phyloP scores from a whole-genome alignment of 2,797 vertebrate species.

The Hippoglossus hippoglossus region DNA sequence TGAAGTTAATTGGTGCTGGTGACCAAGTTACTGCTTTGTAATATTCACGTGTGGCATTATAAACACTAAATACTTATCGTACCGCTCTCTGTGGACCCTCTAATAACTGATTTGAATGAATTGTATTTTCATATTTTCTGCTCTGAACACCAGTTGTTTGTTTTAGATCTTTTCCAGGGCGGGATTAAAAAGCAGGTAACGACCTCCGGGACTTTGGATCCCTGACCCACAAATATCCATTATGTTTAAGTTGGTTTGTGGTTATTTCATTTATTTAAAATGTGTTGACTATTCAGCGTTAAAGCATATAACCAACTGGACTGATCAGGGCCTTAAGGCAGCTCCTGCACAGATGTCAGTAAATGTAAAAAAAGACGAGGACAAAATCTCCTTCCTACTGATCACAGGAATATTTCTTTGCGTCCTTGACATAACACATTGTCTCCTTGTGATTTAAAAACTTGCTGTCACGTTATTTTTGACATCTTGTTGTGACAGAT shows the following conservation, averaged over 20 bases:
- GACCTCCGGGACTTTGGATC: neutral
- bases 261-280: conserved; percentile 7
- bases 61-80: neutral
- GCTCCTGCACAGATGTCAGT: neutral
- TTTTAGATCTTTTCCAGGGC: neutral
- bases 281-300: conserved; percentile 2
- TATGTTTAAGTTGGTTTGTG: conserved; percentile 6
- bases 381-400: too few species aligned
- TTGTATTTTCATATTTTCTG: neutral
- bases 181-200: neutral
- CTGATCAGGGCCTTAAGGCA: neutral
- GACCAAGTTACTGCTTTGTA: neutral
- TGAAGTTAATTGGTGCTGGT: too few species aligned
- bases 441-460: too few species aligned
- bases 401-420: too few species aligned
- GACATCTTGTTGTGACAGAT: neutral
- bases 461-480: neutral
- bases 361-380: conserved; percentile 10
- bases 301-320: neutral
- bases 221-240: conserved; percentile 6
- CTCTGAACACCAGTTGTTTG: neutral
- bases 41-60: neutral
- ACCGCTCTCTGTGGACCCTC: neutral
- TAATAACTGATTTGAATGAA: neutral
- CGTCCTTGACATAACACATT: too few species aligned